Conservation (phyloP, 2,888 invertebrate species). For the Troglohyphantes excavatus region DNA sequence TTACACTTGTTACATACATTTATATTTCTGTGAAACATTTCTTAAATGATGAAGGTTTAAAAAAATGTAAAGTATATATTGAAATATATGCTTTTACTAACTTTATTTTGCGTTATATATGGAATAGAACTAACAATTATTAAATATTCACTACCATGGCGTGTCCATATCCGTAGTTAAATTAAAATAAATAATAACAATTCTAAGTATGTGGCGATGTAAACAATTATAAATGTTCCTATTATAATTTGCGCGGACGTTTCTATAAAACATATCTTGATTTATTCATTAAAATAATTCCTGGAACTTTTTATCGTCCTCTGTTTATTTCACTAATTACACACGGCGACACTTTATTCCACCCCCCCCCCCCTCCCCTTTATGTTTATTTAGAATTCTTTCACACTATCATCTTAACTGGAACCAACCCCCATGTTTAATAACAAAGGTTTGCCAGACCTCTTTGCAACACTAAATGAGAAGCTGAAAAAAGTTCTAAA, state of each 20-base stretch:
- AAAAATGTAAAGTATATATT: too few relatives aligned
- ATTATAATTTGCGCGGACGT: too few relatives aligned
- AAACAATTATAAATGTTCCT: background rate
- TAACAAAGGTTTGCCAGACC: slow-evolving; percentile 73
- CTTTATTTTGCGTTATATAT: too few relatives aligned
- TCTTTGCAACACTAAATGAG: slow-evolving; percentile 74
- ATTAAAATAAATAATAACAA: background rate
- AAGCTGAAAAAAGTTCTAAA: slow-evolving; percentile 63
- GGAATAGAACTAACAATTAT: too few relatives aligned
- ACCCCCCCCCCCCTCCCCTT: background rate
- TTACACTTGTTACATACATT: too few relatives aligned
- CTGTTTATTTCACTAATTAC: slow-evolving; percentile 52
- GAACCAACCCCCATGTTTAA: slow-evolving; percentile 58
- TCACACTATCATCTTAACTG: slow-evolving; percentile 26
- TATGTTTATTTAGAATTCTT: slow-evolving; percentile 59
- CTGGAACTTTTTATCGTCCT: background rate
- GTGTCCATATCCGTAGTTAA: too few relatives aligned
- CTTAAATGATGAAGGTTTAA: too few relatives aligned
- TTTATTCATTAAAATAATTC: background rate
- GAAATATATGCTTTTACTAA: too few relatives aligned
- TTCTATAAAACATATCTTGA: background rate
- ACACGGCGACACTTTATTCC: background rate
- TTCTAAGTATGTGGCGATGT: background rate
- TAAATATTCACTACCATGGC: too few relatives aligned
- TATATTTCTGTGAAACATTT: too few relatives aligned